Base-by-base conservation (phyloP, 1,140 invertebrate genomes). In the Phthorimaea operculella region DNA sequence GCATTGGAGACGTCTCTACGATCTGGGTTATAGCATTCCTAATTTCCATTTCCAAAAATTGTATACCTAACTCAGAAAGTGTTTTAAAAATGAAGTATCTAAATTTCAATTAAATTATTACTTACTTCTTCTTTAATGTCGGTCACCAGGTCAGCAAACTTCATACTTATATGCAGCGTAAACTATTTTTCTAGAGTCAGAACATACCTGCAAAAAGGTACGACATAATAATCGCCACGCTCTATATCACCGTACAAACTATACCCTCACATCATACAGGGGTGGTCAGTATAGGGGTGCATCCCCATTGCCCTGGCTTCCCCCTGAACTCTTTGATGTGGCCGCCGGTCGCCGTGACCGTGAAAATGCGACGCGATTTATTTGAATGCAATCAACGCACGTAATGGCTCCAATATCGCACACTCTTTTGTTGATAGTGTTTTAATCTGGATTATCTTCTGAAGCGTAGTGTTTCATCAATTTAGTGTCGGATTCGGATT, bases 311-410 rank as follows among this genome's bases (percentile, higher is more conserved):
- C 56, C 64, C 57, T 60, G 52, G 50, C 18, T 56, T 52, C 54
- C 60, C 62, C 58, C 60, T 62, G n/a, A 81, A 79, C 78, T 83
- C 78, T 83, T 83, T 83, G 79, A 83, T 76, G 76, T 76, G 73
- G 77, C 68, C 63, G 65, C 68, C 68, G 45, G 39, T 6, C 21
- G 21, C 21, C 44, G 74, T 74, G 79, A 79, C 78, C 78, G 75
- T 76, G 74, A 79, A 78, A 74, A 72, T 74, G 66, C 64, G 68
- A 63, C 66, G 58, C 69, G 74, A 79, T 80, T 79, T 75, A 72
- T 73, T 70, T 66, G 66, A 68, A 68, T 62, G 70, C 73, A 71
- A 80, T 83, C 76, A 79, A 73, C 72, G 68, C 65, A 70, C 71
- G 66, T 65, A 66, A 72, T 73, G 64, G 58, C 60, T 50, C 50